Evolutionary conservation across 1,140 invertebrate genomes (phyloP).

Genomic region (Achatina immaculata): DNA sequence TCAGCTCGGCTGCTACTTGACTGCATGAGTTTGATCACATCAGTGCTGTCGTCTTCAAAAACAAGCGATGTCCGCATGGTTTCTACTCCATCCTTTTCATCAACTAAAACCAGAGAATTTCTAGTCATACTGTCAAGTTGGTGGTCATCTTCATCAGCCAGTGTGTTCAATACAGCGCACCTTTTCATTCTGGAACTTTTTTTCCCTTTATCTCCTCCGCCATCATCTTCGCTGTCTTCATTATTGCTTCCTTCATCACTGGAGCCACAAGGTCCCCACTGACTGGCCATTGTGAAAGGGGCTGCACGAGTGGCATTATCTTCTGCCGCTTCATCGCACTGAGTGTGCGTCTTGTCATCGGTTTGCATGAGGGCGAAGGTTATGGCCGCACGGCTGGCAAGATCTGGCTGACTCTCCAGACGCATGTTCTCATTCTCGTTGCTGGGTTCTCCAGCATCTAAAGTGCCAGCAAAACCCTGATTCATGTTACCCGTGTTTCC

Average conservation of each 20-base stretch:
- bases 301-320: constrained; percentile 68
- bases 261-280: constrained; percentile 64
- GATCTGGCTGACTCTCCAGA: constrained; percentile 45
- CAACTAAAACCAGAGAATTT: constrained; percentile 60
- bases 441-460: constrained; percentile 39
- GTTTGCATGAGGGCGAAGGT: constrained; percentile 64
- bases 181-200: constrained; percentile 42
- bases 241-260: constrained; percentile 61
- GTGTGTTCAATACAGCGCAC: constrained; percentile 54
- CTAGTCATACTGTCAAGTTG: constrained; percentile 58
- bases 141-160: constrained; percentile 64
- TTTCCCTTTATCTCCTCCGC: constrained; percentile 48
- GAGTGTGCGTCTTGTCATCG: constrained; percentile 66
- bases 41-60: constrained; percentile 58
- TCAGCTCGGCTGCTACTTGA: constrained; percentile 34
- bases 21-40: constrained; percentile 41
- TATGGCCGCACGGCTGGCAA: constrained; percentile 56
- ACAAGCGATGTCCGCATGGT: constrained; percentile 53
- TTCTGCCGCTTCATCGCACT: constrained; percentile 63
- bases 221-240: constrained; percentile 51
- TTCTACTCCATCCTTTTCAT: constrained; percentile 55
- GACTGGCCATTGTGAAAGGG: constrained; percentile 69
- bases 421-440: constrained; percentile 44
- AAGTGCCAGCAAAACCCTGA: not conserved
- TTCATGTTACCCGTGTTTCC: not conserved